Evolutionary conservation across 2,797 vertebrate species (phyloP).

Genomic region (Petrocephalus schoutedeni): DNA sequence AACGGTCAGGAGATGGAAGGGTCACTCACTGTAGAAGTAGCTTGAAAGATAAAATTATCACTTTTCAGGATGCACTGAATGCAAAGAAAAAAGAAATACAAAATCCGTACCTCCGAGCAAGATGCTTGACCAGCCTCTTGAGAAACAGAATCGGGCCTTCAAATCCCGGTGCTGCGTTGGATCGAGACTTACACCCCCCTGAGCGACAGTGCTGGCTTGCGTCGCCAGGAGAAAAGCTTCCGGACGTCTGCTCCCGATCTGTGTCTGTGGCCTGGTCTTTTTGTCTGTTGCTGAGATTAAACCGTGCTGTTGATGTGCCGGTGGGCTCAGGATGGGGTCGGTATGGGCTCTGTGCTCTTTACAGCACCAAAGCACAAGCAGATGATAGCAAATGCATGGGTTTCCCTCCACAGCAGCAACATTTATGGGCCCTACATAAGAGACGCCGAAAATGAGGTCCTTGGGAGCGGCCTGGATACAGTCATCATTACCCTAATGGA

Average conservation of each 20-base stretch:
- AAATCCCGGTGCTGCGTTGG: background rate
- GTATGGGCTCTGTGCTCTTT: conserved; percentile 42
- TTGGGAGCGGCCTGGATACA: conserved; percentile 62
- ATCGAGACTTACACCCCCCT: too few relatives aligned
- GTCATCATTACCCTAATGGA: conserved; percentile 63
- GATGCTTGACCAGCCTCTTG: background rate
- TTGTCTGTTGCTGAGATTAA: conserved; percentile 27
- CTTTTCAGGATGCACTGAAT: background rate
- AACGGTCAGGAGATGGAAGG: background rate
- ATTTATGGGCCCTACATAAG: conserved; percentile 65
- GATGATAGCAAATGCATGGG: conserved; percentile 53
- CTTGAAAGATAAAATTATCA: background rate
- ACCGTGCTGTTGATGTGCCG: conserved; percentile 48
- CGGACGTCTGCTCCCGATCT: conserved; percentile 42
- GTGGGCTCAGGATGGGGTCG: conserved; percentile 43
- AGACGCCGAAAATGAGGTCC: conserved; percentile 60
- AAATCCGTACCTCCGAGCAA: background rate
- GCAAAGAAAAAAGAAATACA: background rate
- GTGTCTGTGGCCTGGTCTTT: conserved; percentile 50
- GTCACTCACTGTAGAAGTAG: background rate
- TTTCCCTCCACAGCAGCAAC: conserved; percentile 51
- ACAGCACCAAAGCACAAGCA: conserved; percentile 62
- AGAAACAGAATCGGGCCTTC: background rate
- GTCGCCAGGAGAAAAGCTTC: conserved; percentile 38
- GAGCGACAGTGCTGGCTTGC: background rate